These are phyloP conservation scores for Aurelia aurita DNA, from an alignment of 30 jellyfish, hydroid and myxozoan genomes.

Conservation along the genomic window DNA sequence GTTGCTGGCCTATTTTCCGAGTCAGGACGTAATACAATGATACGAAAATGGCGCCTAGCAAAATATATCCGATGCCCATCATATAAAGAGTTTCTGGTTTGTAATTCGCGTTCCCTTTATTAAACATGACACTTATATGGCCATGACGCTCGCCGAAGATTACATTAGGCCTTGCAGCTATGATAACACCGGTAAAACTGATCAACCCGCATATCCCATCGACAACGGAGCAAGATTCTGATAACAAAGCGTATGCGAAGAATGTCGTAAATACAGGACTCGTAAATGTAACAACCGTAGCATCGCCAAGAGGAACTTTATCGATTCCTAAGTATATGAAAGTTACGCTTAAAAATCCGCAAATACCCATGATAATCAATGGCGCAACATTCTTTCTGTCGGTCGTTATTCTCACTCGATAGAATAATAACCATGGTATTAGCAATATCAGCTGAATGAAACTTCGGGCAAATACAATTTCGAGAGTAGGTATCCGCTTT, in stretches of 20 bases:
- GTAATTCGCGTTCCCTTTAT: constrained; percentile 19
- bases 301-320: constrained; percentile 81
- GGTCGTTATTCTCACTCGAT: constrained; percentile 14
- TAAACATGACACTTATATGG: constrained; percentile 19
- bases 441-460: constrained; percentile 54
- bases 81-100: constrained; percentile 34
- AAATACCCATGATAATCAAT: constrained; percentile 63
- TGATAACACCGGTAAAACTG: constrained; percentile 75
- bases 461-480: constrained; percentile 73
- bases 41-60: constrained; percentile 77
- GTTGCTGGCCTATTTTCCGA: constrained; percentile 54
- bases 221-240: constrained; percentile 61
- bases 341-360: constrained; percentile 74
- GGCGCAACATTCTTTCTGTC: constrained; percentile 26
- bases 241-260: constrained; percentile 59
- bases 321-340: constrained; percentile 78
- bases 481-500: constrained; percentile 70
- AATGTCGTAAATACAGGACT: constrained; percentile 83
- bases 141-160: constrained; percentile 69
- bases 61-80: constrained; percentile 69
- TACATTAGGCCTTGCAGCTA: constrained; percentile 78
- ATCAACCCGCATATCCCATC: constrained; percentile 73
- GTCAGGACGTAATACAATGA: constrained; percentile 80
- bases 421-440: constrained; percentile 34
- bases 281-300: constrained; percentile 77